Conservation (phyloP, 2,113 vertebrate species). For the Guaruba guarouba region DNA sequence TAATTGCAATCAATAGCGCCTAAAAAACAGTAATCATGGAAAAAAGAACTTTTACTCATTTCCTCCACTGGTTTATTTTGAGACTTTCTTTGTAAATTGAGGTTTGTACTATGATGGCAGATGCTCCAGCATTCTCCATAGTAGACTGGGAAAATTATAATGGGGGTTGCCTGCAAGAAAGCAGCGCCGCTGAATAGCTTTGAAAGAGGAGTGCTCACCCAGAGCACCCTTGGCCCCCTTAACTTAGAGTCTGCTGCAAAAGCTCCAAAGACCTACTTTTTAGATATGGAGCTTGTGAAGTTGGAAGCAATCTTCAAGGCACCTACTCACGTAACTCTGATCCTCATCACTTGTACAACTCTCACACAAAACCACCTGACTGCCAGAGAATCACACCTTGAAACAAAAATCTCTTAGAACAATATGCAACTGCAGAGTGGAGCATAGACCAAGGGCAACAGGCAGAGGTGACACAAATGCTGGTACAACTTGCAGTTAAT, state of each 20-base stretch:
- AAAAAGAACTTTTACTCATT: neutral
- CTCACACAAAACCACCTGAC: neutral
- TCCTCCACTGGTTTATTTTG: neutral
- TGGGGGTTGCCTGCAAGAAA: neutral
- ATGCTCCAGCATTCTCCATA: neutral
- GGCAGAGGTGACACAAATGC: neutral
- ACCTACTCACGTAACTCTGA: neutral
- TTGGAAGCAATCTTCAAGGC: neutral
- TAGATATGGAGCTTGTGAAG: neutral
- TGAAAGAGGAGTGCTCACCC: neutral
- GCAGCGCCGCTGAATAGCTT: neutral
- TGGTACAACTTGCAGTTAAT: neutral
- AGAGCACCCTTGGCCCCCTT: neutral
- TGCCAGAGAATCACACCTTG: neutral
- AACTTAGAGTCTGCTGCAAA: neutral
- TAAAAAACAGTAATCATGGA: neutral
- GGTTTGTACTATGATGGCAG: neutral
- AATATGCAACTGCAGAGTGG: accelerated
- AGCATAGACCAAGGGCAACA: accelerated
- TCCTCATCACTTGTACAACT: neutral
- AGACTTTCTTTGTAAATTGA: neutral
- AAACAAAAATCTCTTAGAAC: neutral
- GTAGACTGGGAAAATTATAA: neutral
- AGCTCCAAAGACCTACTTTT: neutral
- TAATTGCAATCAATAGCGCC: neutral